Conservation (phyloP, 2,797 vertebrate species). For the Hyperoplus immaculatus region DNA sequence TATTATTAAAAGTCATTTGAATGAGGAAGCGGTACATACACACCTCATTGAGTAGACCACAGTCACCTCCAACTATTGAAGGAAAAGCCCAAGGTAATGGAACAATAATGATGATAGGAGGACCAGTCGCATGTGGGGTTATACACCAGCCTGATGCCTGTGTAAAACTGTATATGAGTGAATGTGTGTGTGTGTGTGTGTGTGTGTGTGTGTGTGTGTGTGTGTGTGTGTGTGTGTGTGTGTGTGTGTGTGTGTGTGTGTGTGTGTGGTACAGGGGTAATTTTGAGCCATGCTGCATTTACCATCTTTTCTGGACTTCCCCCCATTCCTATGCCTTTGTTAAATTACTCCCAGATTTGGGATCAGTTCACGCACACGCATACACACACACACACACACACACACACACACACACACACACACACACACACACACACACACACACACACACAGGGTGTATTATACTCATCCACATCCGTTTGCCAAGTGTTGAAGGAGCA, state of each 20-base stretch:
- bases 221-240: slow-evolving; percentile 1
- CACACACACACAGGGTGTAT: slow-evolving; percentile 34
- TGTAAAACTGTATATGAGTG: not conserved
- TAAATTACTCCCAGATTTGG: slow-evolving; percentile 82
- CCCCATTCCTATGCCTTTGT: slow-evolving; percentile 42
- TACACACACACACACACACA: slow-evolving; percentile 26
- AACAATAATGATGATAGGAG: slow-evolving; percentile 30
- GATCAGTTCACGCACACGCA: slow-evolving; percentile 44
- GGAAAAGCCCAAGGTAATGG: slow-evolving; percentile 34
- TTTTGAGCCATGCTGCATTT: slow-evolving; percentile 66
- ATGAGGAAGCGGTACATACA: slow-evolving; percentile 33
- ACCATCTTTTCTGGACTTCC: slow-evolving; percentile 48
- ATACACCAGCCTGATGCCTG: slow-evolving; percentile 3
- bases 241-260: too few relatives aligned
- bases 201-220: slow-evolving; percentile 12
- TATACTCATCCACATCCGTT: slow-evolving; percentile 60
- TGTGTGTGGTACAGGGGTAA: slow-evolving; percentile 26
- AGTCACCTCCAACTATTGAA: slow-evolving; percentile 35
- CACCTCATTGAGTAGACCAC: slow-evolving; percentile 56
- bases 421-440: slow-evolving; percentile 7
- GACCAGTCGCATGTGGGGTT: slow-evolving; percentile 15
- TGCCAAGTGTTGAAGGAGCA: slow-evolving; percentile 72
- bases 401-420: slow-evolving; percentile 38
- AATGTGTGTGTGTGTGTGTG: not conserved
- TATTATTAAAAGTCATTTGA: slow-evolving; percentile 24